Evolutionary conservation across 2,113 vertebrate genomes (phyloP).

Genomic region (Capreolus pygargus): DNA sequence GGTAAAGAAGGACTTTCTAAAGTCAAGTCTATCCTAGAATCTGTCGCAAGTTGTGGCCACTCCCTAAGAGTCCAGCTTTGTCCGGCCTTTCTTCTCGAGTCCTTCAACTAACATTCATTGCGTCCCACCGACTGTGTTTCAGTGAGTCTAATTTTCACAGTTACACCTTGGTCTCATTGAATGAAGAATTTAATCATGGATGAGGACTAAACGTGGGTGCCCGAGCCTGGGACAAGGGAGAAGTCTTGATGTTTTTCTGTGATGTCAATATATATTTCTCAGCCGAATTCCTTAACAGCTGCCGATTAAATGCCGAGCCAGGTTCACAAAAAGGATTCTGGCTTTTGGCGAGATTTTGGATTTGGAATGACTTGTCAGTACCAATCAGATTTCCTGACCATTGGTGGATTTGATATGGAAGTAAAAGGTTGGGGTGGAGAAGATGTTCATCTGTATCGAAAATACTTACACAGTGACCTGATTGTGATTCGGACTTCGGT

Average conservation of each 20-base stretch:
- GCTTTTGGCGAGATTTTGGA: no score
- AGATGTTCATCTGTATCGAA: conserved; percentile 97
- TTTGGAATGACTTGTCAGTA: no score
- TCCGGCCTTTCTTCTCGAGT: not conserved
- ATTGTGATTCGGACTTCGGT: conserved; percentile 93
- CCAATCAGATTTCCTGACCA: no score
- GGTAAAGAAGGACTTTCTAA: conserved; percentile 90
- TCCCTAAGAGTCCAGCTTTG: not conserved
- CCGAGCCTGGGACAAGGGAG: conserved; percentile 92
- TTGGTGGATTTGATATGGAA: conserved; percentile 95
- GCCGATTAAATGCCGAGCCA: conserved; percentile 92
- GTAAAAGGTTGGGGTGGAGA: conserved; percentile 99
- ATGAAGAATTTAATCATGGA: conserved; percentile 97
- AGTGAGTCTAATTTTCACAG: conserved; percentile 93
- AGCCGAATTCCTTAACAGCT: conserved; percentile 93
- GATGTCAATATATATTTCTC: conserved; percentile 98
- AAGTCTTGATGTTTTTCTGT: conserved; percentile 98
- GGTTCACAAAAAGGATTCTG: conserved; percentile 76
- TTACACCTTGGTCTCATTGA: conserved; percentile 94
- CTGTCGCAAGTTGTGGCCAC: conserved; percentile 79
- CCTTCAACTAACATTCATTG: not conserved
- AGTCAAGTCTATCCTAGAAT: conserved; percentile 90
- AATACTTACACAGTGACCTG: conserved; percentile 93
- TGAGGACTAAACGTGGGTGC: conserved; percentile 95
- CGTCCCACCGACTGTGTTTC: not conserved